These are phyloP conservation scores for Macroglossus sobrinus DNA, from an alignment of 2,113 vertebrate species.

Conservation along the genomic window DNA sequence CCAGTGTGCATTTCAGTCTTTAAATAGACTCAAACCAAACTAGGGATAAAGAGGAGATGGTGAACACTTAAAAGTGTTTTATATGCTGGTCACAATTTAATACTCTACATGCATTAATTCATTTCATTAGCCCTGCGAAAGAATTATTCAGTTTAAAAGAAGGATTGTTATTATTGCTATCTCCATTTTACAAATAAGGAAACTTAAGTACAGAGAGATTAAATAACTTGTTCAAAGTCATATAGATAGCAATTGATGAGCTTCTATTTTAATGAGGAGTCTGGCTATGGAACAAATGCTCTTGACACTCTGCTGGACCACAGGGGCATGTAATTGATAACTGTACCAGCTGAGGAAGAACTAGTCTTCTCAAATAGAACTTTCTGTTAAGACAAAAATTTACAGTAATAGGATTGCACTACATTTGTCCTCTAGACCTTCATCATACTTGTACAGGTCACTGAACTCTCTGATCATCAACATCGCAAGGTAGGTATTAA, in stretches of 20 bases:
- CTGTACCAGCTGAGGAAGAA: not conserved
- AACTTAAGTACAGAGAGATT: not conserved
- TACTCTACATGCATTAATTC: not conserved
- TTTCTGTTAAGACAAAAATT: not conserved
- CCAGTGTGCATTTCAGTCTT: not conserved
- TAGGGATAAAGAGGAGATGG: not conserved
- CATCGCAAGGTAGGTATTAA: not conserved
- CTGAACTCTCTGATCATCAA: not conserved
- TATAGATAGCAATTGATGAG: not conserved
- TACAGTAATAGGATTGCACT: not conserved
- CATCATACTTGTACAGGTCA: not conserved
- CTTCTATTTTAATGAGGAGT: not conserved
- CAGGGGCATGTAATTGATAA: not conserved
- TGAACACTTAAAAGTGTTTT: not conserved
- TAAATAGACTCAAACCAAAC: not conserved
- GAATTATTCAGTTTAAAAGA: not conserved
- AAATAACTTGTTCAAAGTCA: not conserved
- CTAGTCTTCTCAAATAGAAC: not conserved
- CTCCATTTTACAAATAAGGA: not conserved
- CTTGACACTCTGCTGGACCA: not conserved
- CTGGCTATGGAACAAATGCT: not conserved
- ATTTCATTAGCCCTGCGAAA: not conserved
- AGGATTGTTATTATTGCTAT: not conserved
- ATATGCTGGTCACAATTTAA: not conserved
- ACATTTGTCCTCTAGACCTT: not conserved